A percentile compares a stretch with the other conserved stretches of the same genome.
phyloP scores from a whole-genome alignment of 2,888 invertebrate species.

The Lasius platythorax region DNA sequence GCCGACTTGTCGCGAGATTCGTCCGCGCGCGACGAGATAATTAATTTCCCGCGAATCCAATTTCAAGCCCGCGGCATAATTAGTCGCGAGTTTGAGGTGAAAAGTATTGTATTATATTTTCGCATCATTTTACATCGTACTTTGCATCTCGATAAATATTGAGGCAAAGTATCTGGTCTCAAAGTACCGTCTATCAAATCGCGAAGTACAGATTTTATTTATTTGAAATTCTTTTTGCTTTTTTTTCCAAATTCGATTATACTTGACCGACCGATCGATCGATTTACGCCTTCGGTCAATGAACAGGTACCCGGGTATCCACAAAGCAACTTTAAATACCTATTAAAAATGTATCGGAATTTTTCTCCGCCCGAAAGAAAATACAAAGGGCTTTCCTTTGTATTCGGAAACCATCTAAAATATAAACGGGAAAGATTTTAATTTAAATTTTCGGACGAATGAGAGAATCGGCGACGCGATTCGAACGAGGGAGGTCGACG shows the following conservation, averaged over 20 bases:
- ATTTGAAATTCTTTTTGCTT: neutral
- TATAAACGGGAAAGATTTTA: too few relatives aligned
- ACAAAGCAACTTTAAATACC: too few relatives aligned
- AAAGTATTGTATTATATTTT: neutral
- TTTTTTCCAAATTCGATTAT: neutral
- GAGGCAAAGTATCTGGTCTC: neutral
- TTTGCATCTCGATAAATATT: neutral
- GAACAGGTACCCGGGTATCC: too few relatives aligned
- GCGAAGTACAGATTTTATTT: neutral
- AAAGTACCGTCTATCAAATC: neutral
- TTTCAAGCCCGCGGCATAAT: neutral
- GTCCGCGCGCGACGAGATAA: constrained; percentile 60
- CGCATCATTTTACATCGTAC: neutral
- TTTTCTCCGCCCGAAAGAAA: too few relatives aligned
- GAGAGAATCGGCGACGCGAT: neutral
- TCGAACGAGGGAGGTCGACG: neutral
- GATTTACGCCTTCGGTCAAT: neutral
- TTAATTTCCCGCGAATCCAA: constrained; percentile 61
- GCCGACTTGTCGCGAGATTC: constrained; percentile 66
- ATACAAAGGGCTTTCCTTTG: too few relatives aligned
- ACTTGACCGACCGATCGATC: neutral
- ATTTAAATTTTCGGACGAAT: neutral
- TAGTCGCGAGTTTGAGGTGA: neutral
- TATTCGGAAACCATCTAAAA: too few relatives aligned
- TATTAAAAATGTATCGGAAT: too few relatives aligned